phyloP scores from a whole-genome alignment of 2,113 vertebrate genomes.

The Vombatus ursinus region DNA sequence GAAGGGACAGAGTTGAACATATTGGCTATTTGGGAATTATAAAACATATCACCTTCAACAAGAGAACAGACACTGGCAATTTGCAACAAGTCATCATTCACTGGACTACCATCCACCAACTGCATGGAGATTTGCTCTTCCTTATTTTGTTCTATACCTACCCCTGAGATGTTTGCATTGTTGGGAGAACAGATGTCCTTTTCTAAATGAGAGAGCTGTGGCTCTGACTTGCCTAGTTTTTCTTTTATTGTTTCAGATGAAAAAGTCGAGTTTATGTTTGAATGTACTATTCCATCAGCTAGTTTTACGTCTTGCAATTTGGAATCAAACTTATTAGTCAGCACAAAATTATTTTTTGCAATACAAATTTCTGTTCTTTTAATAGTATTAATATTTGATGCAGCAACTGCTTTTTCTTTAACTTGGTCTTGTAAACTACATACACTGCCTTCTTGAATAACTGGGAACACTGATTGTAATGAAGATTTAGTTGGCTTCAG shows the following conservation, averaged over 20 bases:
- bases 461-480: slow-evolving; percentile 55
- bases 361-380: not conserved
- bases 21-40: slow-evolving; percentile 85
- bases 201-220: slow-evolving; percentile 37
- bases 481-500: slow-evolving; percentile 11
- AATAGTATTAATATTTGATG: slow-evolving; percentile 28
- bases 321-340: slow-evolving; percentile 42
- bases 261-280: not conserved
- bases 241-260: not conserved
- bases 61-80: slow-evolving; percentile 86
- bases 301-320: slow-evolving; percentile 53
- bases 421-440: slow-evolving; percentile 63
- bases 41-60: slow-evolving; percentile 83
- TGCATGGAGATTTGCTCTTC: slow-evolving; percentile 16
- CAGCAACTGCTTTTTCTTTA: not conserved
- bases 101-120: not conserved
- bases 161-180: not conserved
- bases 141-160: not conserved
- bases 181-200: not conserved
- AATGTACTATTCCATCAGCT: slow-evolving; percentile 2
- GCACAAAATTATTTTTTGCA: not conserved
- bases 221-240: not conserved
- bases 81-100: slow-evolving; percentile 67
- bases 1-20: slow-evolving; percentile 78
- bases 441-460: slow-evolving; percentile 65